Evolutionary conservation across 2,888 invertebrate genomes (phyloP).

Genomic region (Alsophila aescularia): DNA sequence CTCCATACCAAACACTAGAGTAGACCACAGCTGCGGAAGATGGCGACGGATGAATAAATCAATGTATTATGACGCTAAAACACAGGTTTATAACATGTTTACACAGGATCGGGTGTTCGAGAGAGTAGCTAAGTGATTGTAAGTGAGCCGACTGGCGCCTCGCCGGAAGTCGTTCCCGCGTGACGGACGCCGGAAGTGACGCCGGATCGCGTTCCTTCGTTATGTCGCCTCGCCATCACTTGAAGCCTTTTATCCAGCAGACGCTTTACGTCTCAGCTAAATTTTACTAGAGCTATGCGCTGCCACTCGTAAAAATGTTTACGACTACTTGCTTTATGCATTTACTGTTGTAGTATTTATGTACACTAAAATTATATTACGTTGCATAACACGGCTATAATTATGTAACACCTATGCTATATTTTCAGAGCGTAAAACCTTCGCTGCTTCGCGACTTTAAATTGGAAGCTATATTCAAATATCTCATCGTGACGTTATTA

Average conservation of each 20-base stretch:
- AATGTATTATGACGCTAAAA: conserved; percentile 41
- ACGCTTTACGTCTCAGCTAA: conserved; percentile 36
- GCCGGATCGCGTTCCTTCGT: conserved; percentile 77
- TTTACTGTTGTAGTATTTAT: conserved; percentile 29
- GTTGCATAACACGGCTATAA: conserved; percentile 22
- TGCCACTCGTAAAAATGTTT: conserved; percentile 37
- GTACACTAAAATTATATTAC: conserved; percentile 30
- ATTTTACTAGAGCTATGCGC: conserved; percentile 34
- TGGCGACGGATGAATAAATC: conserved; percentile 36
- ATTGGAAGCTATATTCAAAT: background rate
- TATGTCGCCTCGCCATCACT: conserved; percentile 63
- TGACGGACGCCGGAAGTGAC: conserved; percentile 81
- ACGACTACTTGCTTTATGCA: conserved; percentile 36
- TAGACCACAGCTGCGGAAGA: conserved; percentile 22
- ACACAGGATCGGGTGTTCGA: conserved; percentile 61
- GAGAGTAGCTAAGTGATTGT: conserved; percentile 82
- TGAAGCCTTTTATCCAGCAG: conserved; percentile 57
- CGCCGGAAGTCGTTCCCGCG: conserved; percentile 80
- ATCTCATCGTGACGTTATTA: too few relatives aligned
- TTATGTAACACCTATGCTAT: conserved; percentile 18
- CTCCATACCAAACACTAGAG: conserved; percentile 1
- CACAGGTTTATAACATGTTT: conserved; percentile 51
- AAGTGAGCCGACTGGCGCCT: conserved; percentile 78
- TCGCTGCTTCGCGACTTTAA: background rate
- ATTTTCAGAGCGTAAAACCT: conserved; percentile 3